Percentiles rank a stretch among this genome's conserved stretches.
Evolutionary conservation across 2,888 invertebrate species (phyloP).

Genomic region (Rutpela maculata): DNA sequence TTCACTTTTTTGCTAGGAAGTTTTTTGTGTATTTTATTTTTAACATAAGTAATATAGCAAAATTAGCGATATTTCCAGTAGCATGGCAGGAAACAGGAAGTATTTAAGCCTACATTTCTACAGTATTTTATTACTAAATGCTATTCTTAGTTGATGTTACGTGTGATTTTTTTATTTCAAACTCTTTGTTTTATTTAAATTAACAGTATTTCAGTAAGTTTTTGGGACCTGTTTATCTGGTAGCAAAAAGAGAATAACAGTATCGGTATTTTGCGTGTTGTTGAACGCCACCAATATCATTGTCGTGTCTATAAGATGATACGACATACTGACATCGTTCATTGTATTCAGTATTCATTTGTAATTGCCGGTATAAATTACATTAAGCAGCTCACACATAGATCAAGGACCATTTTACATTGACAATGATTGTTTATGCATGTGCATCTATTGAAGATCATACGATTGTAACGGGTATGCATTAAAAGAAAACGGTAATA

Average conservation of each 20-base stretch:
- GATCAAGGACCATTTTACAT: slow-evolving; percentile 21
- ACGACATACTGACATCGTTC: slow-evolving; percentile 12
- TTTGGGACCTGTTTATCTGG: not conserved
- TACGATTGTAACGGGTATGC: not conserved
- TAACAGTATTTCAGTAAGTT: not conserved
- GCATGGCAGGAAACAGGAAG: not conserved
- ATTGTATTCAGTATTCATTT: slow-evolving; percentile 10
- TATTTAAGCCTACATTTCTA: not conserved
- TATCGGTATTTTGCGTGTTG: not conserved
- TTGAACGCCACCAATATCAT: not conserved
- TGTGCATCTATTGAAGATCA: slow-evolving; percentile 24
- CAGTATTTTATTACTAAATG: not conserved
- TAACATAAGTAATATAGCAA: too few species aligned
- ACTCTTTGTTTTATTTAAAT: not conserved
- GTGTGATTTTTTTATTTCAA: not conserved
- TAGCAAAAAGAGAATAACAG: not conserved
- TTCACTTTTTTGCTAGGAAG: too few species aligned
- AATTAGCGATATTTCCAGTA: not conserved
- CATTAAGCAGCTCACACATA: slow-evolving; percentile 20
- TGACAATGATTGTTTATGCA: slow-evolving; percentile 25
- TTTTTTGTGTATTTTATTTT: too few species aligned
- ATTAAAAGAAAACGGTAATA: slow-evolving; percentile 1
- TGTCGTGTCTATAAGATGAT: slow-evolving; percentile 12
- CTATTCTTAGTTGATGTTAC: not conserved
- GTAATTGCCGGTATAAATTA: slow-evolving; percentile 23